Evolutionary conservation across 2,113 vertebrate species (phyloP).

Genomic region (Perca fluviatilis): DNA sequence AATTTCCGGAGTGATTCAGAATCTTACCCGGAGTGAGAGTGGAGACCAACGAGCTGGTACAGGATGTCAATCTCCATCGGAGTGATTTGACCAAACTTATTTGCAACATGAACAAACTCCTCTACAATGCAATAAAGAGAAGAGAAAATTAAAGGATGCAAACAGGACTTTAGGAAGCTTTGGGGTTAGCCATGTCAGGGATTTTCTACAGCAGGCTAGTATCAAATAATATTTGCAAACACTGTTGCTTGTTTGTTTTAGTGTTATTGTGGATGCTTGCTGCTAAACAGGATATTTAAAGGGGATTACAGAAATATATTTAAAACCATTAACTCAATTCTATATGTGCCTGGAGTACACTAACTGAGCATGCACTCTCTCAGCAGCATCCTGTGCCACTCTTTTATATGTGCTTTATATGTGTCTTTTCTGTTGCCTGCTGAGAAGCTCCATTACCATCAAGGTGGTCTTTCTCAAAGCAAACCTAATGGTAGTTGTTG

Average conservation of each 20-base stretch:
- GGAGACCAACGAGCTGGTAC: conserved; percentile 91
- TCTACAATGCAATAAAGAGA: conserved; percentile 79
- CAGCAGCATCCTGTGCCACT: conserved; percentile 20
- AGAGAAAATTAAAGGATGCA: conserved; percentile 12
- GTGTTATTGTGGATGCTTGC: neutral
- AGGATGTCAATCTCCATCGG: conserved; percentile 96
- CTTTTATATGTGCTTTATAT: conserved; percentile 51
- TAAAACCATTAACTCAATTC: conserved; percentile 13
- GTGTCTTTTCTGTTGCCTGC: conserved; percentile 50
- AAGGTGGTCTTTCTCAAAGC: conserved; percentile 58
- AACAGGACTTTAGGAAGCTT: neutral
- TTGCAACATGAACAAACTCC: conserved; percentile 92
- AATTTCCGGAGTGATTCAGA: conserved; percentile 14
- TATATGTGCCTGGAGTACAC: conserved; percentile 13
- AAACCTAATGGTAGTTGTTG: conserved; percentile 61
- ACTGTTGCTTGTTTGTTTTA: conserved; percentile 5
- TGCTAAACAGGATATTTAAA: conserved; percentile 2
- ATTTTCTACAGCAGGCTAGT: conserved; percentile 31
- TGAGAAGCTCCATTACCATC: conserved; percentile 62
- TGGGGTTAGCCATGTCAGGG: conserved; percentile 11
- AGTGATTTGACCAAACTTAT: conserved; percentile 94
- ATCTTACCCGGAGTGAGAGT: conserved; percentile 93
- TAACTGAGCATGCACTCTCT: conserved; percentile 43
- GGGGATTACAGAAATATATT: neutral
- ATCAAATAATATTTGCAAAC: conserved; percentile 73